Evolutionary conservation across 2,888 invertebrate species (phyloP).

Genomic region (Pachliopta kotzebuea): DNA sequence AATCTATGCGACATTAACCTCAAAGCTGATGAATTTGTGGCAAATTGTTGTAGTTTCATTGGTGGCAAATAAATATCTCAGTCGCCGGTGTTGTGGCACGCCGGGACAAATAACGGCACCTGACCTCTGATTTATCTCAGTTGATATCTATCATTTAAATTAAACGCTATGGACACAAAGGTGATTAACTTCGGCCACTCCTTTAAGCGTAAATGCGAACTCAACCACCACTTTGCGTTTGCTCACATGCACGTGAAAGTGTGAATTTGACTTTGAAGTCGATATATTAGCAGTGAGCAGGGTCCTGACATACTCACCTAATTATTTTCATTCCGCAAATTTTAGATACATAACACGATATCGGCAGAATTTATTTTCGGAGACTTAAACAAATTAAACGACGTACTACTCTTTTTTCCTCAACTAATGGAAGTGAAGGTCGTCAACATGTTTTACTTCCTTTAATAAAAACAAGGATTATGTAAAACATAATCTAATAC

Average conservation of each 20-base stretch:
- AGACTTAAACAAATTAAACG: no score
- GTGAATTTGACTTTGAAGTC: slow-evolving; percentile 16
- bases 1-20: slow-evolving; percentile 10
- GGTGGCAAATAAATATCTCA: slow-evolving; percentile 8
- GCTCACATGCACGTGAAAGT: slow-evolving; percentile 8
- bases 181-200: slow-evolving; percentile 14
- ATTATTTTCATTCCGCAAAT: no score
- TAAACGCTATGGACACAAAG: slow-evolving; percentile 12
- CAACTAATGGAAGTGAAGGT: no score
- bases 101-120: slow-evolving; percentile 11
- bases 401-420: no score
- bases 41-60: not conserved
- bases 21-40: slow-evolving; percentile 5
- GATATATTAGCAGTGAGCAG: slow-evolving; percentile 5
- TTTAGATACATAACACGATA: no score
- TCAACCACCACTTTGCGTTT: slow-evolving; percentile 14
- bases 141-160: slow-evolving; percentile 9
- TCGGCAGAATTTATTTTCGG: no score
- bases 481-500: no score
- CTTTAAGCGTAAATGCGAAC: not conserved
- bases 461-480: no score
- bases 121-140: slow-evolving; percentile 17
- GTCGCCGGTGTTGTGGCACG: slow-evolving; percentile 9
- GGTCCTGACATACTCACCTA: not conserved
- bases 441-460: no score